Evolutionary conservation across 1,140 invertebrate genomes (phyloP), one percentile per base, ranked within the genome.

Genomic region (Anastatus disparis): DNA sequence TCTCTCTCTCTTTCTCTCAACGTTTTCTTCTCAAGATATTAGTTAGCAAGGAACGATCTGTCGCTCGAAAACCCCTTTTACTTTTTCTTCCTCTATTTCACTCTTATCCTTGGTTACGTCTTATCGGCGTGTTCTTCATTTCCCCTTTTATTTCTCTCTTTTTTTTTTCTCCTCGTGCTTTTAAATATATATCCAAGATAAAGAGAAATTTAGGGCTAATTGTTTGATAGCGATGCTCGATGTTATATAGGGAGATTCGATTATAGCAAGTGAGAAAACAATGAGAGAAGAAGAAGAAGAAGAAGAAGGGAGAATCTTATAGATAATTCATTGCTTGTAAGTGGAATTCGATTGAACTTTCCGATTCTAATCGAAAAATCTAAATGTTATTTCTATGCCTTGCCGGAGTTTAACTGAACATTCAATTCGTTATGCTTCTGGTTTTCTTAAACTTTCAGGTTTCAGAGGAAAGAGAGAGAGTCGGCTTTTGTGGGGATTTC

Each of bases 1-100:
- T n/a, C n/a, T n/a, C n/a, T n/a, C n/a, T n/a, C n/a, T n/a, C n/a
- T n/a, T n/a, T n/a, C n/a, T n/a, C n/a, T n/a, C n/a, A n/a, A n/a
- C n/a, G n/a, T n/a, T n/a, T n/a, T n/a, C 46, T 31, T 8, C 69
- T 58, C 46, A 40, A 81, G 81, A 80, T 82, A 81, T 82, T 81
- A 80, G 77, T 80, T 78, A 75, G 38, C 40, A 35, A 2, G 42
- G 15, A 29, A 20, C 62, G 53, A 53, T 65, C 63, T 42, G 50
- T 67, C 53, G 38, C 52, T 1, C 1, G n/a, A n/a, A 9, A 13
- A 13, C 24, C 40, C 38, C 50, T 17, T 31, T 42, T 17, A 31
- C 44, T 58, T 24, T 27, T 59, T 68, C 55, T 20, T 48, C 64
- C 13, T 65, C 29, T n/a, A n/a, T 38, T 20, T 40, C 48, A 6